Percentiles rank a stretch among this genome's conserved stretches.
Evolutionary conservation across 1,140 invertebrate species (phyloP).

Genomic region (Bombyx mandarina): DNA sequence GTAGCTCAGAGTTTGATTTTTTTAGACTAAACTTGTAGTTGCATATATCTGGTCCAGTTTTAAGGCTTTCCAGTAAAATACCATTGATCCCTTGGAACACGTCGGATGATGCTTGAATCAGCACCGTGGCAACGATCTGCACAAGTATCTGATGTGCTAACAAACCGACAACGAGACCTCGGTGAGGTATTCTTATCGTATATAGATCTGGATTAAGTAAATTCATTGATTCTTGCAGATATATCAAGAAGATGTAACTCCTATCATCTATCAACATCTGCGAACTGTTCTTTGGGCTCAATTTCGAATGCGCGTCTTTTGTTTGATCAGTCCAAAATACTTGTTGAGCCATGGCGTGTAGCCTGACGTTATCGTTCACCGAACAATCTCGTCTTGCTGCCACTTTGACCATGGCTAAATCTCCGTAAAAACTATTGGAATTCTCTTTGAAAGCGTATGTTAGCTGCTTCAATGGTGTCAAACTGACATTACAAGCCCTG

Average conservation of each 20-base stretch:
- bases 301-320: conserved; percentile 52
- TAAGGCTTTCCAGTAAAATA: conserved; percentile 71
- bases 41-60: conserved; percentile 68
- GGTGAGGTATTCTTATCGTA: conserved; percentile 86
- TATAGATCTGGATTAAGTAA: conserved; percentile 84
- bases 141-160: conserved; percentile 92
- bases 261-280: conserved; percentile 78
- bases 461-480: conserved; percentile 87
- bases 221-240: conserved; percentile 82
- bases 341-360: conserved; percentile 90
- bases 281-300: conserved; percentile 44
- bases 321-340: conserved; percentile 75
- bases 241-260: conserved; percentile 92
- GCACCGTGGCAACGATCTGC: conserved; percentile 88
- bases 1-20: conserved; percentile 74
- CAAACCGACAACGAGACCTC: conserved; percentile 88
- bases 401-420: conserved; percentile 92
- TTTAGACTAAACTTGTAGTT: conserved; percentile 70
- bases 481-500: conserved; percentile 85
- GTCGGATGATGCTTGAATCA: conserved; percentile 77
- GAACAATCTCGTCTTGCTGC: conserved; percentile 89
- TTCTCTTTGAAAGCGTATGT: conserved; percentile 89
- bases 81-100: conserved; percentile 73
- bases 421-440: conserved; percentile 94
- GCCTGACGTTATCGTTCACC: conserved; percentile 82